A percentile compares a stretch with the other conserved stretches of the same genome.
phyloP scores from a whole-genome alignment of 2,797 vertebrate species.

The Oryzias sinensis region DNA sequence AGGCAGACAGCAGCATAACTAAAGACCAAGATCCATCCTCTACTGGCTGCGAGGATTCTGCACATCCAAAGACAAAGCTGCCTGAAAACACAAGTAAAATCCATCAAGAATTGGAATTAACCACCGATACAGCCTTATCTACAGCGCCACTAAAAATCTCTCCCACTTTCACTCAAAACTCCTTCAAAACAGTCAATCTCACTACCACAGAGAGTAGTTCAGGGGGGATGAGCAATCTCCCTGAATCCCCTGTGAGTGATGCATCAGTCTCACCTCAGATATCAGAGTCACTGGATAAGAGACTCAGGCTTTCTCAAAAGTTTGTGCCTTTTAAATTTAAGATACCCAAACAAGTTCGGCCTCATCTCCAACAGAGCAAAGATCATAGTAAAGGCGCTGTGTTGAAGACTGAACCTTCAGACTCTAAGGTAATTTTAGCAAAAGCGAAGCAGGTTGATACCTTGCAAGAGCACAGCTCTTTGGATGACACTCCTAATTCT shows the following conservation, averaged over 20 bases:
- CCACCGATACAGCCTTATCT: background rate
- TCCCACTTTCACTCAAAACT: conserved; percentile 1
- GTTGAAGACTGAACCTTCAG: conserved; percentile 5
- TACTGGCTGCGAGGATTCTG: conserved; percentile 10
- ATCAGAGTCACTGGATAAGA: background rate
- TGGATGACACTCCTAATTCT: background rate
- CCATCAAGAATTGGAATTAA: conserved; percentile 2
- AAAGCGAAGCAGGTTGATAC: conserved; percentile 8
- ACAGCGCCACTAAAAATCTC: background rate
- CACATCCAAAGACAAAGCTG: conserved; percentile 18
- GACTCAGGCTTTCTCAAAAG: conserved; percentile 8
- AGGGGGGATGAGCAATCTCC: conserved; percentile 6
- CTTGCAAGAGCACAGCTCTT: background rate
- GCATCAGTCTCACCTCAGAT: conserved; percentile 7
- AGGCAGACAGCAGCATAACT: conserved; percentile 4
- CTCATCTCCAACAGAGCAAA: background rate
- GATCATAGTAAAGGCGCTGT: background rate
- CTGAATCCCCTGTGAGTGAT: background rate
- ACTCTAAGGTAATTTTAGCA: background rate
- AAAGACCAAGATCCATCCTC: conserved; percentile 13
- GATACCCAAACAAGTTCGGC: conserved; percentile 62
- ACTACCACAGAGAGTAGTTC: conserved; percentile 26
- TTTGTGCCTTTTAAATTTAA: conserved; percentile 48
- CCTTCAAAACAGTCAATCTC: conserved; percentile 27
- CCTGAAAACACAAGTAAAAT: conserved; percentile 15